Conservation (phyloP, 1,140 invertebrate species). For the Calephelis virginiensis region DNA sequence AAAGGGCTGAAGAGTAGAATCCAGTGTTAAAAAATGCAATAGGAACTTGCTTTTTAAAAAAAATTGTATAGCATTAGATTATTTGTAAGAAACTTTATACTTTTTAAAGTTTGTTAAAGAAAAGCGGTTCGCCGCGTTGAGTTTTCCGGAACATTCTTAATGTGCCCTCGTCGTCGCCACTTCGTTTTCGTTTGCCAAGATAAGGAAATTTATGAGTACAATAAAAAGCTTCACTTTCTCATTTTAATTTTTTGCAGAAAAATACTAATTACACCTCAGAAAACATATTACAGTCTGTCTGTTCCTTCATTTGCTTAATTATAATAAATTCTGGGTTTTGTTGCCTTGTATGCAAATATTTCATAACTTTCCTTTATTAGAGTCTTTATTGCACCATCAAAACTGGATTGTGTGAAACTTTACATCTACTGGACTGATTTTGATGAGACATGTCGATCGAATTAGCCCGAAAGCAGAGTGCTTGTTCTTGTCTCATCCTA, state of each 20-base stretch:
- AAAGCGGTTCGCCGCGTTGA: neutral
- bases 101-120: slow-evolving; percentile 9
- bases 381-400: no score
- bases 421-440: no score
- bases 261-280: slow-evolving; percentile 19
- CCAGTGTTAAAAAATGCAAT: no score
- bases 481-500: no score
- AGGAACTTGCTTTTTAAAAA: no score
- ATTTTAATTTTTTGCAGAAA: slow-evolving; percentile 17
- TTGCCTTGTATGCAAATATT: neutral
- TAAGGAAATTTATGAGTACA: slow-evolving; percentile 24
- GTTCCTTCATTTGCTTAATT: slow-evolving; percentile 7
- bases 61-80: no score
- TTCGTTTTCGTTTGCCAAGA: slow-evolving; percentile 22
- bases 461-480: no score
- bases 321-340: neutral
- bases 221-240: slow-evolving; percentile 8
- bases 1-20: no score
- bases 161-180: slow-evolving; percentile 21
- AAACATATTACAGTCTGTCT: slow-evolving; percentile 4
- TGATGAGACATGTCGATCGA: no score
- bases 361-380: neutral
- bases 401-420: no score
- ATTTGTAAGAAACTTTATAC: neutral
- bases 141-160: slow-evolving; percentile 20